phyloP scores from a whole-genome alignment of 64 coral and sea anemone genomes.

The Catalaphyllia jardinei region DNA sequence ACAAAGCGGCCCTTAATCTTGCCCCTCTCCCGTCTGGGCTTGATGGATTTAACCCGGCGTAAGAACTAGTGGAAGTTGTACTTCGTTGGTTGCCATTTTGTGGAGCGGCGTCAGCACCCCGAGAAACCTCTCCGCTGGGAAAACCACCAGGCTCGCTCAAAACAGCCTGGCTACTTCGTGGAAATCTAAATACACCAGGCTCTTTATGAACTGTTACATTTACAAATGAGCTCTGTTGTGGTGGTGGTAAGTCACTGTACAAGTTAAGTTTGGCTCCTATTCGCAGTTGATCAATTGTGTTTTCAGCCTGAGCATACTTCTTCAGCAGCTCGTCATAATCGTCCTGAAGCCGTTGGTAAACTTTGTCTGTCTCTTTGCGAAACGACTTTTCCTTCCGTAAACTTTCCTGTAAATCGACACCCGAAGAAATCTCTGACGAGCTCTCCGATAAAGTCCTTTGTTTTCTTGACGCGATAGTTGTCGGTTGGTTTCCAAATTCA shows the following conservation, averaged over 20 bases:
- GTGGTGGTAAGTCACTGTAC: conserved; percentile 91
- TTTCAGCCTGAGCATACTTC: conserved; percentile 92
- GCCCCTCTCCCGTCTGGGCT: conserved; percentile 63
- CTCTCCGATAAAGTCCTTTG: conserved; percentile 50
- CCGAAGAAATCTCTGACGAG: conserved; percentile 70
- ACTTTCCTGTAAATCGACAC: conserved; percentile 57
- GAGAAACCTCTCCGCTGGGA: neutral
- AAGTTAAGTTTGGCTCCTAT: conserved; percentile 95
- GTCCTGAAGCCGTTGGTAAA: conserved; percentile 76
- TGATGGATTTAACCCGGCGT: conserved; percentile 41
- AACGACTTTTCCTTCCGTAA: conserved; percentile 51
- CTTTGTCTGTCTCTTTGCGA: conserved; percentile 67
- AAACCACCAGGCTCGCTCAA: conserved; percentile 54
- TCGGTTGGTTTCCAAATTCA: conserved; percentile 74
- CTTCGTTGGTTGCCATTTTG: conserved; percentile 55
- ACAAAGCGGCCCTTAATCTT: conserved; percentile 72
- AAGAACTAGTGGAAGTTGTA: conserved; percentile 40
- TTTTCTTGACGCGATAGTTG: conserved; percentile 41
- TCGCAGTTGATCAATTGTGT: conserved; percentile 91
- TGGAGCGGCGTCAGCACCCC: neutral
- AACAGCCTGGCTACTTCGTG: conserved; percentile 62
- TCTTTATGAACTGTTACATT: conserved; percentile 69
- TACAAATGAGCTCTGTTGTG: conserved; percentile 77
- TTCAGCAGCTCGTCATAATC: conserved; percentile 87
- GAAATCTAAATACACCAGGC: conserved; percentile 77